Evolutionary conservation across 2,797 vertebrate genomes (phyloP), one percentile per base, ranked within the genome.

Genomic region (Centroberyx gerrardi): DNA sequence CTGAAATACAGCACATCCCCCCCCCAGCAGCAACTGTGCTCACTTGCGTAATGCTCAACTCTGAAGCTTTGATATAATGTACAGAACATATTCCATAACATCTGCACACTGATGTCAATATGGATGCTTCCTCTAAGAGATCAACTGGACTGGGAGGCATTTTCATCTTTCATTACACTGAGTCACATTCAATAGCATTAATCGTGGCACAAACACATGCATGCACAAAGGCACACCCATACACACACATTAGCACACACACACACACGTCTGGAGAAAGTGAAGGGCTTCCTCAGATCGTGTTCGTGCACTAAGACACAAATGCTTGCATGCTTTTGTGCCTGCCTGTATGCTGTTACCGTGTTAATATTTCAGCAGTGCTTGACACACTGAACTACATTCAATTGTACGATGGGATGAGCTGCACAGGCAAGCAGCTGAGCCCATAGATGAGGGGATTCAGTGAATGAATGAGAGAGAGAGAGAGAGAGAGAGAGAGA

Each of bases 351-450:
- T 82, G 76, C 72, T 54, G 66, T 40, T 27, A 8, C 60, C 42
- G 22, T 78, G 88, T 94, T 93, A 94, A 95, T 95, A 94, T 95
- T 95, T 93, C 85, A 95, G 92, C 42, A 81, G 82, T 2, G 71
- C 89, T 87, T 91, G 92, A 94, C 94, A 95, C 90, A 94, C 86
- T 95, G 93, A 94, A 94, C 94, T 94, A 94, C 87, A 93, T 95
- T 92, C 2, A 18, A 80, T 66, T 46, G 69, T 79, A 75, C 49
- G 33, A 67, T 28, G 49, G 69, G 46, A 66, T 8, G 49, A 78
- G 76, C 79, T 61, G 79, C 31, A 13, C 69, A 51, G 74, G 59
- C 62, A 62, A 80, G 74, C 68, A 75, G 85, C 81, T 62, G 79
- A 81, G 70, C 59, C 69, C 2, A 2, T 1, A 27, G 69, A 81